Conservation (phyloP, 2,888 invertebrate species). For the Rhodophaea formosa region DNA sequence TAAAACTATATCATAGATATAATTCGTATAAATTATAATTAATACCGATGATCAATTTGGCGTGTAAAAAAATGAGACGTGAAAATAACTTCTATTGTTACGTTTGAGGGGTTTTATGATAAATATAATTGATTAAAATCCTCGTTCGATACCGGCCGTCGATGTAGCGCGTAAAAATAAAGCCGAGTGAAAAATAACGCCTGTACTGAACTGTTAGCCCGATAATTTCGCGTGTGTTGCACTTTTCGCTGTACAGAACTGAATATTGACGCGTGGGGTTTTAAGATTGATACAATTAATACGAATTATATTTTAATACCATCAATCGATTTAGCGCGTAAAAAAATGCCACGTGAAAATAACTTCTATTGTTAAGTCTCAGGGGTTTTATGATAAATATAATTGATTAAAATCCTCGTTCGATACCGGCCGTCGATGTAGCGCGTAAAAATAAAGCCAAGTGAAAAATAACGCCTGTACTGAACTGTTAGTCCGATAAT, state of each 20-base stretch:
- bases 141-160: constrained; percentile 70
- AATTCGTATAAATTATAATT: no score
- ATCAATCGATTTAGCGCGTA: no score
- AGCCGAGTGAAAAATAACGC: constrained; percentile 72
- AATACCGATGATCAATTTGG: no score
- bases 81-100: no score
- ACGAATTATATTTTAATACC: no score
- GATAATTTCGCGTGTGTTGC: constrained; percentile 39
- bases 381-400: constrained; percentile 80
- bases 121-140: constrained; percentile 82
- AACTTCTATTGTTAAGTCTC: no score
- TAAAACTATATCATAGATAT: no score
- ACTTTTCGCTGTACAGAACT: not conserved
- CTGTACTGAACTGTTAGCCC: constrained; percentile 46
- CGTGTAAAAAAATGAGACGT: no score
- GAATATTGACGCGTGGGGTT: constrained; percentile 53
- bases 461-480: constrained; percentile 69
- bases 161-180: constrained; percentile 71
- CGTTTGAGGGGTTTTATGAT: constrained; percentile 79
- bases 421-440: constrained; percentile 71
- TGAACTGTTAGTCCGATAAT: constrained; percentile 45
- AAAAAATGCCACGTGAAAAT: no score
- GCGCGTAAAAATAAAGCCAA: constrained; percentile 73
- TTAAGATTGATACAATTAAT: constrained; percentile 82
- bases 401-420: constrained; percentile 80